phyloP scores from a whole-genome alignment of 2,888 invertebrate genomes.

The Hirtodrosophila alboralis region DNA sequence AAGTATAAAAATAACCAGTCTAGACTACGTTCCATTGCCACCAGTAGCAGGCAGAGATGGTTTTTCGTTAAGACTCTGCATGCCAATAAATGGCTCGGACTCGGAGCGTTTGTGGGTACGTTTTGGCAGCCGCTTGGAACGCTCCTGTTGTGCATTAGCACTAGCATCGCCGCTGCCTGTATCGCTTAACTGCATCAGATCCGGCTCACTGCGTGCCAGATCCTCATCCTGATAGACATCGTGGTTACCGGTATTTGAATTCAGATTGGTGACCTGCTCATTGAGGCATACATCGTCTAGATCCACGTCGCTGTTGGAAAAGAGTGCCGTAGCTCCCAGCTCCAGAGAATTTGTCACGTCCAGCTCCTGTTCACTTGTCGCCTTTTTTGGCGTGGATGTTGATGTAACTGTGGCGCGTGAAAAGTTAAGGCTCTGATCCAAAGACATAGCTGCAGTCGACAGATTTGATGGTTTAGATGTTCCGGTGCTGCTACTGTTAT shows the following conservation, averaged over 20 bases:
- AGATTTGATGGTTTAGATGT: slow-evolving; percentile 61
- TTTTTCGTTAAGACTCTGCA: slow-evolving; percentile 66
- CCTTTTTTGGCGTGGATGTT: slow-evolving; percentile 74
- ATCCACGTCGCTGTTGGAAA: slow-evolving; percentile 94
- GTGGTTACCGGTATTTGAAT: slow-evolving; percentile 38
- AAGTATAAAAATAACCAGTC: slow-evolving; percentile 11
- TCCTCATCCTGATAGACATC: slow-evolving; percentile 81
- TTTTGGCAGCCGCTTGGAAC: slow-evolving; percentile 56
- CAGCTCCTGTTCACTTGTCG: slow-evolving; percentile 69
- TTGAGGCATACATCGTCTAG: slow-evolving; percentile 92
- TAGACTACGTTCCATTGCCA: slow-evolving; percentile 54
- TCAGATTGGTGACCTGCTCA: slow-evolving; percentile 86
- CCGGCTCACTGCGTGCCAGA: slow-evolving; percentile 83
- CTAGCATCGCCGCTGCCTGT: slow-evolving; percentile 39
- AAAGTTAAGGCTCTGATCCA: slow-evolving; percentile 65
- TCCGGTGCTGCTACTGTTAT: slow-evolving; percentile 29
- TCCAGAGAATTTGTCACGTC: slow-evolving; percentile 84
- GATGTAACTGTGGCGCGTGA: slow-evolving; percentile 42
- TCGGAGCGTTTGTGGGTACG: slow-evolving; percentile 84
- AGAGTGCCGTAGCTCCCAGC: slow-evolving; percentile 90
- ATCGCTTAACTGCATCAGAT: slow-evolving; percentile 69
- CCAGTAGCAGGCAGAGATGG: slow-evolving; percentile 7
- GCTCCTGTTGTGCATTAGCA: slow-evolving; percentile 48
- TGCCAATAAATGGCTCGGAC: slow-evolving; percentile 81
- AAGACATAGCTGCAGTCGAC: slow-evolving; percentile 21